These are phyloP conservation scores for Tillus elongatus DNA, from an alignment of 2,888 invertebrate genomes.

Conservation along the genomic window DNA sequence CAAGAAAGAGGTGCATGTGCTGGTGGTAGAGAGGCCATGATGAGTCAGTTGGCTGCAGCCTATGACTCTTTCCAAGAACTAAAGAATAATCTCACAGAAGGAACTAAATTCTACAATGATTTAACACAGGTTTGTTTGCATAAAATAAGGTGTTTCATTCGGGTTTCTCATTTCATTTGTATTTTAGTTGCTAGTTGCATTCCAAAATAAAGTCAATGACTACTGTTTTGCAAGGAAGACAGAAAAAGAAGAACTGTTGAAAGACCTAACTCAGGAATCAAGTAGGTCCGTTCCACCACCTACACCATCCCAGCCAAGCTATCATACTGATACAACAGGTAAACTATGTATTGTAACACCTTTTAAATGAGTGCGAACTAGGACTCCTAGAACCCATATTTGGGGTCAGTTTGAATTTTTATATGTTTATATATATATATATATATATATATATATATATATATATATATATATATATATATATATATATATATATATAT, in stretches of 20 bases:
- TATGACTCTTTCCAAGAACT: constrained; percentile 90
- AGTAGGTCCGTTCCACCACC: constrained; percentile 52
- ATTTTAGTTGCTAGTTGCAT: constrained; percentile 70
- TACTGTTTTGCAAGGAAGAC: constrained; percentile 98
- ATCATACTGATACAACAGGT: constrained; percentile 37
- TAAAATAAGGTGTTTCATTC: not conserved
- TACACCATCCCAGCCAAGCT: constrained; percentile 50
- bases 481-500: too few species aligned
- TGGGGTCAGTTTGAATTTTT: too few species aligned
- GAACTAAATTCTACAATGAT: constrained; percentile 92
- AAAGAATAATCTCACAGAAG: constrained; percentile 85
- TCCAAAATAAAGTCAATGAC: constrained; percentile 96
- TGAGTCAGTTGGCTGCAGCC: constrained; percentile 80
- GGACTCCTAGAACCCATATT: too few species aligned
- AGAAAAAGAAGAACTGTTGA: constrained; percentile 95
- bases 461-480: too few species aligned
- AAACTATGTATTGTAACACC: too few species aligned
- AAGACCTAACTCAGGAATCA: constrained; percentile 81
- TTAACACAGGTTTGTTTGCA: constrained; percentile 58
- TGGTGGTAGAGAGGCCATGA: constrained; percentile 62
- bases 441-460: too few species aligned
- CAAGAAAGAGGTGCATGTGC: constrained; percentile 57
- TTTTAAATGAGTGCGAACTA: too few species aligned
- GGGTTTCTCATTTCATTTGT: constrained; percentile 8
- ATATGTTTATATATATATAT: too few species aligned